Conservation (phyloP, 2,888 invertebrate species). For the Epinotia nisella region DNA sequence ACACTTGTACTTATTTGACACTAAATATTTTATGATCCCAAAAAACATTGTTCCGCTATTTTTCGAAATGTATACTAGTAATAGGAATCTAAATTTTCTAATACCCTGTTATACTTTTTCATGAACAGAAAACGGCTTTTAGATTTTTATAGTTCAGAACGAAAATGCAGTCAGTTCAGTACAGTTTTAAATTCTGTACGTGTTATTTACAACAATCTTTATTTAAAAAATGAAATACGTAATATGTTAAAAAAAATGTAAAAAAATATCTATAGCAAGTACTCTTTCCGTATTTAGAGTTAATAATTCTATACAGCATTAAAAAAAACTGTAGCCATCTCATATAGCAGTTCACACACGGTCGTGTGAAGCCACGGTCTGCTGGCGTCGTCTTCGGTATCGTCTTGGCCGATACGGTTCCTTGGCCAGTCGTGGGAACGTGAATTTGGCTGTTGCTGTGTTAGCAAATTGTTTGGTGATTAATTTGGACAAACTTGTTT, state of each 20-base stretch:
- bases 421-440: constrained; percentile 58
- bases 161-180: too few relatives aligned
- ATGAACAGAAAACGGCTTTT: too few relatives aligned
- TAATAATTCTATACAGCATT: constrained; percentile 25
- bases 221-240: too few relatives aligned
- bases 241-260: background rate
- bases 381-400: constrained; percentile 68
- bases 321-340: constrained; percentile 46
- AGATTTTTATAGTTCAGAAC: too few relatives aligned
- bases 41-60: too few relatives aligned
- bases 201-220: too few relatives aligned
- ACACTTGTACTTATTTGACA: too few relatives aligned
- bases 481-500: constrained; percentile 13
- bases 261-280: background rate
- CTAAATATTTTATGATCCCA: too few relatives aligned
- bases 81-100: too few relatives aligned
- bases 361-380: constrained; percentile 74
- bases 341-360: constrained; percentile 66
- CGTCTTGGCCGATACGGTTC: constrained; percentile 70
- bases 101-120: too few relatives aligned
- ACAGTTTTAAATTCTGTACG: too few relatives aligned
- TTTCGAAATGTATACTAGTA: too few relatives aligned
- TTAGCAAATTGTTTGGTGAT: constrained; percentile 44
- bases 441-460: constrained; percentile 49
- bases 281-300: constrained; percentile 13